phyloP scores from a whole-genome alignment of 2,113 vertebrate species.

The Proterorhinus semilunaris region DNA sequence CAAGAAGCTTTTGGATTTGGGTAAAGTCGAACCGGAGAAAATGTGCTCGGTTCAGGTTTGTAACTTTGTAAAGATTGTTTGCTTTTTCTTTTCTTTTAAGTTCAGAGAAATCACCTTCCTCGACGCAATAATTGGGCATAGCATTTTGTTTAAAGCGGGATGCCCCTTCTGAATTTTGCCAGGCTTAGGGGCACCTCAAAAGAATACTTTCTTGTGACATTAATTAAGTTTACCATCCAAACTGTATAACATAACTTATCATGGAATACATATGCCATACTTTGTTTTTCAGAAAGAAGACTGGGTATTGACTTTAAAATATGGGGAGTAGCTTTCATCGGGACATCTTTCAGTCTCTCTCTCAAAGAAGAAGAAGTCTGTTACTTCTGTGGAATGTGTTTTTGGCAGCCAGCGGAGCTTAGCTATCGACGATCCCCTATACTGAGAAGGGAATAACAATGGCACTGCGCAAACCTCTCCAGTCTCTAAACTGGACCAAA shows the following conservation, averaged over 20 bases:
- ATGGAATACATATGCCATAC: not conserved
- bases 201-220: too few species aligned
- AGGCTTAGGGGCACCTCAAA: too few species aligned
- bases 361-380: not conserved
- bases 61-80: too few species aligned
- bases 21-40: too few species aligned
- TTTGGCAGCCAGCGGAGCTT: constrained; percentile 2
- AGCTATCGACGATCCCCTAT: not conserved
- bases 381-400: not conserved
- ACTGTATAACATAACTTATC: not conserved
- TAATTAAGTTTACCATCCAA: not conserved
- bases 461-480: not conserved
- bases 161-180: too few species aligned
- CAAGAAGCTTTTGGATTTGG: too few species aligned
- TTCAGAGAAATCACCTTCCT: too few species aligned
- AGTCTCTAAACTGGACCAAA: not conserved
- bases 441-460: not conserved
- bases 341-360: not conserved
- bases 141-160: too few species aligned
- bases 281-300: not conserved
- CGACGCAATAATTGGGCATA: too few species aligned
- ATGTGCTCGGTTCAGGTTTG: too few species aligned
- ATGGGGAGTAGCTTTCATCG: not conserved
- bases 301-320: not conserved
- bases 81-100: too few species aligned